phyloP scores from a whole-genome alignment of 35 echinoderm and acorn worm genomes.

The Eucidaris tribuloides region DNA sequence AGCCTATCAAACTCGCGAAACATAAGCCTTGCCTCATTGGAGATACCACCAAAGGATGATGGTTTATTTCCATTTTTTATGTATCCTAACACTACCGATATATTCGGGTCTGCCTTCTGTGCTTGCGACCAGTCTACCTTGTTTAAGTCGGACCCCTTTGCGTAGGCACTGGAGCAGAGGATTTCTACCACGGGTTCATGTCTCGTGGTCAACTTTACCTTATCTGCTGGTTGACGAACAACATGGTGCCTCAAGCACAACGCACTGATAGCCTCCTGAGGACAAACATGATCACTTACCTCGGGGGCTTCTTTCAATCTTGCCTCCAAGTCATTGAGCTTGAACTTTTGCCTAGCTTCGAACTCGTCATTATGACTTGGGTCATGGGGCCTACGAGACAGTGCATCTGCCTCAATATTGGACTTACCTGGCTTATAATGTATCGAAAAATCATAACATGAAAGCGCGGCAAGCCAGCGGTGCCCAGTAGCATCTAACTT shows the following conservation, averaged over 20 bases:
- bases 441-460: constrained; percentile 46
- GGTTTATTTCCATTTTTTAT: neutral
- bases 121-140: neutral
- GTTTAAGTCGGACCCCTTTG: neutral
- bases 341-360: neutral
- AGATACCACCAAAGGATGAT: neutral
- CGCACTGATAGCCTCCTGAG: neutral
- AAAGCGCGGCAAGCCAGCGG: constrained; percentile 36
- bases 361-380: neutral
- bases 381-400: constrained; percentile 32
- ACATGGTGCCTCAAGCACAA: neutral
- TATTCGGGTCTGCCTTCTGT: neutral
- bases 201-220: neutral
- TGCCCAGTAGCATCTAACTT: constrained; percentile 42
- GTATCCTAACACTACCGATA: neutral
- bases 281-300: neutral
- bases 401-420: constrained; percentile 39
- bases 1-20: constrained; percentile 4
- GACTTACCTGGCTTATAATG: constrained; percentile 23
- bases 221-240: neutral
- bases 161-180: neutral
- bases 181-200: too few relatives aligned
- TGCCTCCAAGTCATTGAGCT: neutral
- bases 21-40: neutral
- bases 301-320: neutral